Evolutionary conservation across 1,140 invertebrate species (phyloP).

Genomic region (Macrosteles quadrilineatus): DNA sequence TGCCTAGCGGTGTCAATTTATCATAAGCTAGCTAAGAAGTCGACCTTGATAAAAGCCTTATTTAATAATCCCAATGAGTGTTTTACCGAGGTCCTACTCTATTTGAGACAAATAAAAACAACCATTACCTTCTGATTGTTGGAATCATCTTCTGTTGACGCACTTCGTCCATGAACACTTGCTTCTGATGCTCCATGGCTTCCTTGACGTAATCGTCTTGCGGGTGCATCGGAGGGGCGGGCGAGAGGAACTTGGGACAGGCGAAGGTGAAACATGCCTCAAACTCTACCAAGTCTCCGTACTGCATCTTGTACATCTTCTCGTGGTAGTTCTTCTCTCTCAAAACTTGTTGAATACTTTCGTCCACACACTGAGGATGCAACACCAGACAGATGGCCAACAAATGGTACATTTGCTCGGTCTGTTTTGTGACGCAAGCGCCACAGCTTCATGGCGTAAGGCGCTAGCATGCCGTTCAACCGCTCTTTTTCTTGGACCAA

Average conservation of each 20-base stretch:
- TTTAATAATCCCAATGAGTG: too few relatives aligned
- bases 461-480: too few relatives aligned
- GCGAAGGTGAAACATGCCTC: conserved; percentile 89
- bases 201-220: conserved; percentile 77
- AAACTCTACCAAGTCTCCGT: conserved; percentile 91
- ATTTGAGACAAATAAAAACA: too few relatives aligned
- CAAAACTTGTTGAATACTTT: conserved; percentile 90
- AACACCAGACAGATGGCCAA: conserved; percentile 95
- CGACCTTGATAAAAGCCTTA: too few relatives aligned
- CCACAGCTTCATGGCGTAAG: too few relatives aligned
- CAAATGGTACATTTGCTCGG: conserved; percentile 97
- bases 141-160: conserved; percentile 93
- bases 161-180: conserved; percentile 91
- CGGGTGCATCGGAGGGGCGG: conserved; percentile 72
- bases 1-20: too few relatives aligned
- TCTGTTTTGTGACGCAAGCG: too few relatives aligned
- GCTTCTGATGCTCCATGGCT: conserved; percentile 79
- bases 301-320: conserved; percentile 97
- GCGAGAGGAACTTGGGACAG: conserved; percentile 95
- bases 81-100: too few relatives aligned
- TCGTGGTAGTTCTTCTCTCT: conserved; percentile 94
- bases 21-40: too few relatives aligned
- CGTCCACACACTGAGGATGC: conserved; percentile 98
- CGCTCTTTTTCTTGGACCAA: too few relatives aligned
- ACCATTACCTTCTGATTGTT: conserved; percentile 72